Evolutionary conservation across 2,113 vertebrate species (phyloP), one percentile per base, ranked within the genome.

Genomic region (Thinocorus orbignyianus): DNA sequence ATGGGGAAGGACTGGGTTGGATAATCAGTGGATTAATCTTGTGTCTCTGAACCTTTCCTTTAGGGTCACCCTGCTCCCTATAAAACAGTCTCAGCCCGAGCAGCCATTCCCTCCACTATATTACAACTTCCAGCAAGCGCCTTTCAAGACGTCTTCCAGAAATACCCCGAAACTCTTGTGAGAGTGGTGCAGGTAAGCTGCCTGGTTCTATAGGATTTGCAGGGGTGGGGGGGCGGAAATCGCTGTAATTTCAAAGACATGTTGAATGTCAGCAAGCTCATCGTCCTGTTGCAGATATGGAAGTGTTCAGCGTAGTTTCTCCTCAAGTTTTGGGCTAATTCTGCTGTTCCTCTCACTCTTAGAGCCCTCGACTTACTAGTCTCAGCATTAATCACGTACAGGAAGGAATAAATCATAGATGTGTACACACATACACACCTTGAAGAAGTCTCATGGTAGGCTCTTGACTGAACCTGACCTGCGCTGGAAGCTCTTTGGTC

Each of bases 121-220:
- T 95, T 99, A 76, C 97, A 98, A 12, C 99, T 99, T 12, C 99
- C 99, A 28, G 99, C 98, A 3, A 97, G 93, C 33, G 99, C 99
- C 30, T 99, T 99, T 33, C 98, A 99, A 55, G 98, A 98, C 0
- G 98, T 99, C 26, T 99, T 99, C 95, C 98, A 99, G 66, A 99
- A 99, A 74, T 99, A 99, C 11, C 99, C 99, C 0, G 99, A 99
- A 61, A 99, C 99, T 20, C 98, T 99, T 11, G 98, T 99, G 33
- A 97, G 99, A 28, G 98, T 99, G 44, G 98, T 99, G 5, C 99
- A 99, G 99, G 99, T 99, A 25, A 77, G 97, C 55, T 46, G 25
- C 0, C 0, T 25, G 37, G 7, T 28, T 33, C 16, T 41, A 42
- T 37, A 6, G 31, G 52, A 17, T 14, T 44, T 6, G 15, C 11